A percentile compares a stretch with the other conserved stretches of the same genome.
phyloP scores from a whole-genome alignment of 2,113 vertebrate genomes.

The Percopsis transmontana region DNA sequence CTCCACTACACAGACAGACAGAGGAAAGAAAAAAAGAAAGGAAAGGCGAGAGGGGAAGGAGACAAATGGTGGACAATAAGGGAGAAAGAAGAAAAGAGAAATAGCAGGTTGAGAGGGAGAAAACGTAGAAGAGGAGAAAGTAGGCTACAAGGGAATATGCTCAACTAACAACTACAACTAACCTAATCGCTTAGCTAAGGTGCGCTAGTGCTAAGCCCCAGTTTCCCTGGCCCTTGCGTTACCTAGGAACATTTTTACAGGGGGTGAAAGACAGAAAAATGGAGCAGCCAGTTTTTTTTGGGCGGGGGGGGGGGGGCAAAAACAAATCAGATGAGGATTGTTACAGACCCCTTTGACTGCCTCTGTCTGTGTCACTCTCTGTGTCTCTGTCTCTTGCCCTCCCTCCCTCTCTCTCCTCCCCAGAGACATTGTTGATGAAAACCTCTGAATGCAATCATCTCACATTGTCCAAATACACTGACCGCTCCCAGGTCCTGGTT shows the following conservation, averaged over 20 bases:
- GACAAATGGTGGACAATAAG: slow-evolving; percentile 6
- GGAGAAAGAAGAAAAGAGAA: slow-evolving; percentile 5
- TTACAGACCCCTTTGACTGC: slow-evolving; percentile 45
- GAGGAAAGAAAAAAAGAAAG: slow-evolving; percentile 7
- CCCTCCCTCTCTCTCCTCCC: slow-evolving; percentile 39
- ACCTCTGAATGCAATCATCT: slow-evolving; percentile 61
- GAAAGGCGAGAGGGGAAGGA: slow-evolving; percentile 23
- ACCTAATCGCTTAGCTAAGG: neutral
- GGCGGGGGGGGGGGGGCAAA: slow-evolving; percentile 63
- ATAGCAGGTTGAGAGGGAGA: neutral
- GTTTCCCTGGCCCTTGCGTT: slow-evolving; percentile 32
- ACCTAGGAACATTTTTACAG: slow-evolving; percentile 56
- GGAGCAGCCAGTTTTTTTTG: slow-evolving; percentile 1
- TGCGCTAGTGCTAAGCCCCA: neutral
- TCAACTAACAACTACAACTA: neutral
- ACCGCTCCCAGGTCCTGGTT: slow-evolving; percentile 25
- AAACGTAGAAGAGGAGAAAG: neutral
- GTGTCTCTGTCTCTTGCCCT: neutral
- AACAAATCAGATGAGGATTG: slow-evolving; percentile 81
- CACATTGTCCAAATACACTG: slow-evolving; percentile 44
- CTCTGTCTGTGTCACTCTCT: slow-evolving; percentile 10
- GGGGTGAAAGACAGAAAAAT: slow-evolving; percentile 4
- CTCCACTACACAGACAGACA: slow-evolving; percentile 46
- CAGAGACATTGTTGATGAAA: slow-evolving; percentile 62
- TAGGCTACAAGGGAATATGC: neutral